phyloP scores from a whole-genome alignment of 2,113 vertebrate genomes.

The Xiphophorus maculatus region DNA sequence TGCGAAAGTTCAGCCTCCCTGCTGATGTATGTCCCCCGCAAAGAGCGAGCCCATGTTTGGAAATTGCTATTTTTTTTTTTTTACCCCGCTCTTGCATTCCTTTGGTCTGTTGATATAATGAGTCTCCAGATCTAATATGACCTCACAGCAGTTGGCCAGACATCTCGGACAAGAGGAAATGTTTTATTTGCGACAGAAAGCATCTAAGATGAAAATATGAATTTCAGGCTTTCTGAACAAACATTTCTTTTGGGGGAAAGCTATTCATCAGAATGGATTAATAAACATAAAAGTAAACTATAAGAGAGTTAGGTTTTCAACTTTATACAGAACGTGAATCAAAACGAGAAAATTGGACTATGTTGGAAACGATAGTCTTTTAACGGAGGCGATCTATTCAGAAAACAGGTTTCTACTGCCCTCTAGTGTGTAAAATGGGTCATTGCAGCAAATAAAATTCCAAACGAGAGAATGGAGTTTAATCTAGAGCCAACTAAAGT shows the following conservation, averaged over 20 bases:
- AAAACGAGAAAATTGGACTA: neutral
- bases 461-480: neutral
- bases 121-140: constrained; percentile 43
- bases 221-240: neutral
- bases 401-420: constrained; percentile 20
- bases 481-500: neutral
- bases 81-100: constrained; percentile 74
- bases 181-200: constrained; percentile 25
- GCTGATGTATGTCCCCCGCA: constrained; percentile 49
- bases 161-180: neutral
- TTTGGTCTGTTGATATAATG: constrained; percentile 79
- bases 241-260: neutral
- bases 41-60: constrained; percentile 69
- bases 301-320: neutral
- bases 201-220: neutral
- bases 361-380: neutral
- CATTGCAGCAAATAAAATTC: neutral
- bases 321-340: neutral
- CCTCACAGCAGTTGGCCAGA: constrained; percentile 40
- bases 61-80: constrained; percentile 63
- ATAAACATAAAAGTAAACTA: neutral
- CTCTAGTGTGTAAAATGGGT: constrained; percentile 34
- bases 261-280: neutral
- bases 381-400: neutral
- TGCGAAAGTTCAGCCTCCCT: constrained; percentile 88